A percentile compares a stretch with the other conserved stretches of the same genome.
phyloP scores from a whole-genome alignment of 2,113 vertebrate species.

The Erinaceus europaeus region DNA sequence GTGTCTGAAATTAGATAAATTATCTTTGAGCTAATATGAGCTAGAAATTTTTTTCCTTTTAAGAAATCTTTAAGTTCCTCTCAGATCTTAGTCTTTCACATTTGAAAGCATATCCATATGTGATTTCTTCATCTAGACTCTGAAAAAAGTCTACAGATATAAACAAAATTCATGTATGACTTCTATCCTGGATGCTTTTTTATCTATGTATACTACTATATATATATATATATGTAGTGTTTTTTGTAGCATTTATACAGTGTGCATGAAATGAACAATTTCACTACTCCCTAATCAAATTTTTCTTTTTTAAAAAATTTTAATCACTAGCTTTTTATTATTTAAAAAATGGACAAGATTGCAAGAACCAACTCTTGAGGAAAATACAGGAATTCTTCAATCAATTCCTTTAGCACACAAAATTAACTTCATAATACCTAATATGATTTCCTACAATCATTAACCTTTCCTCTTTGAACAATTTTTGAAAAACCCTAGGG shows the following conservation, averaged over 20 bases:
- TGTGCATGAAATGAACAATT: too few species aligned
- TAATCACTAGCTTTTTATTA: not conserved
- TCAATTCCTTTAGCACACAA: not conserved
- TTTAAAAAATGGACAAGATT: not conserved
- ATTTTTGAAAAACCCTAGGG: not conserved
- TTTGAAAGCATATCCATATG: not conserved
- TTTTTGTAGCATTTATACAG: too few species aligned
- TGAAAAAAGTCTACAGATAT: not conserved
- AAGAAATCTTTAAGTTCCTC: not conserved
- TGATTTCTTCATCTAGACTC: not conserved
- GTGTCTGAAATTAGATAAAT: not conserved
- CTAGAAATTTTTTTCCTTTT: not conserved
- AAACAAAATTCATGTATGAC: not conserved
- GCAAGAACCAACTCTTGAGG: not conserved
- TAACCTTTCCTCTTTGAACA: conserved; percentile 32
- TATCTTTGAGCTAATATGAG: not conserved
- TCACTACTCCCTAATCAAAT: not conserved
- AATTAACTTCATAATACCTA: not conserved
- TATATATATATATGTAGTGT: too few species aligned
- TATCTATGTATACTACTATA: too few species aligned
- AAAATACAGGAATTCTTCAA: not conserved
- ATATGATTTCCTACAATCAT: not conserved
- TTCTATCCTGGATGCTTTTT: too few species aligned
- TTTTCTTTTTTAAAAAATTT: not conserved
- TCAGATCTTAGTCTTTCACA: not conserved